Base-by-base conservation (phyloP, 2,113 vertebrate genomes). In the Mobula hypostoma region DNA sequence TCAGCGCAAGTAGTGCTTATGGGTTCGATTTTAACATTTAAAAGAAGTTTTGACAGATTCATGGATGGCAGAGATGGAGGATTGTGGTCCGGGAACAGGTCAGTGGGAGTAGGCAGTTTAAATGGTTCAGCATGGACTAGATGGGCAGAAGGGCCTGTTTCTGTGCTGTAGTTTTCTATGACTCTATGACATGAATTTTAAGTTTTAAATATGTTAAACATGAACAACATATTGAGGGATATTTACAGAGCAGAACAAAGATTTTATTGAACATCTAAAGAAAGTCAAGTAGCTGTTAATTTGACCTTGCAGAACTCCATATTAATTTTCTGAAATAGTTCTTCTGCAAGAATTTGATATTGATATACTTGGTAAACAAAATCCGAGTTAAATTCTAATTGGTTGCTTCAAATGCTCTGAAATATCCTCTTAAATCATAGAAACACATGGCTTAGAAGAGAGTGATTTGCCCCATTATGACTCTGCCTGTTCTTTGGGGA, bases 321-420 rank as follows among this genome's bases (percentile, higher is more conserved):
- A 90, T 63, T 66, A 61, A 90, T 90, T 90, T 90, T 90, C 85
- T 66, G n/a, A 90, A 32, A n/a, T 58, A 90, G 58, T 66, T 61
- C 15, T 88, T 90, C 58, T 90, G 56, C 14, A 29, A 66, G 85
- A 90, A 90, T 66, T 66, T 48, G 85, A n/a, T 61, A 15, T 66
- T 66, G 85, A 29, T 90, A 14, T 90, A 15, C 61, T 63, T n/a
- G 24, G 85, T 32, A 90, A 61, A 63, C 58, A 90, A 12, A 90
- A 15, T 88, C 14, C 27, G n/a, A 29, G 17, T 66, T 66, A 66
- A 63, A 63, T 90, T 66, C 61, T 1, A 63, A 90, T n/a, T 14
- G 66, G 29, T 14, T 66, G 27, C 61, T 82, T 66, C 5, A 63
- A 15, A 48, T 90, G 40, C 40, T 82, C 2, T 48, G 80, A 82